Base-by-base conservation (phyloP, 2,797 vertebrate species). In the Fratercula arctica region DNA sequence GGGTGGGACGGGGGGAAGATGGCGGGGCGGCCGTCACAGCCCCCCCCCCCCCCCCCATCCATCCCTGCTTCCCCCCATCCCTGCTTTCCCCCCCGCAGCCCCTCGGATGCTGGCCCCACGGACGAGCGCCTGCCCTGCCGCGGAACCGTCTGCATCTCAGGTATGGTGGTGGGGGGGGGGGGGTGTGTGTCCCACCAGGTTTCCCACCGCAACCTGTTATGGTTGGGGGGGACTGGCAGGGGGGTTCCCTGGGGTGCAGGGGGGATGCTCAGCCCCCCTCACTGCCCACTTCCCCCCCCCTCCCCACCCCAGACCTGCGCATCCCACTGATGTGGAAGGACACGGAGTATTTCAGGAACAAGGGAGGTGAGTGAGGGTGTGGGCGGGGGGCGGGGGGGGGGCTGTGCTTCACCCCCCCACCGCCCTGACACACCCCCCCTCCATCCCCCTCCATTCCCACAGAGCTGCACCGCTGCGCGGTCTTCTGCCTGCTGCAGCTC, bases 321-420 rank as follows among this genome's bases (percentile, higher is more conserved):
- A 99, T 99, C 92, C 99, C 99, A 24, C 98, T 99, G 94, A 99
- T 99, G 99, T 99, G 99, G 99, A 99, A 99, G 97, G 99, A 99
- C 98, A 99, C 99, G 0, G 99, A 99, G 87, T 99, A 99, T 97
- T 99, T 99, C 98, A 99, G 99, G 97, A 99, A 99, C 98, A 99
- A 99, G 98, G 99, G 99, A 92, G 99, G 99, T 99, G 95, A 98
- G 97, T 91, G 3, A 16, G 29, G 63, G 66, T 45, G 60, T 18
- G 6, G 69, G 12, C 5, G 15, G 41, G 41, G 41, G 16, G 41
- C 39, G 39, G 56, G 43, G 43, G 7, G 48, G 21, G 24, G n/a
- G 59, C 25, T 39, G 25, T 17, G 25, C 25, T 61, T 61, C 37
- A 25, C 10, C 37, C 15, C 16, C 3, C 16, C 9, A 9, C 13